phyloP scores from a whole-genome alignment of 2,888 invertebrate species.

The Embidobia sp. region DNA sequence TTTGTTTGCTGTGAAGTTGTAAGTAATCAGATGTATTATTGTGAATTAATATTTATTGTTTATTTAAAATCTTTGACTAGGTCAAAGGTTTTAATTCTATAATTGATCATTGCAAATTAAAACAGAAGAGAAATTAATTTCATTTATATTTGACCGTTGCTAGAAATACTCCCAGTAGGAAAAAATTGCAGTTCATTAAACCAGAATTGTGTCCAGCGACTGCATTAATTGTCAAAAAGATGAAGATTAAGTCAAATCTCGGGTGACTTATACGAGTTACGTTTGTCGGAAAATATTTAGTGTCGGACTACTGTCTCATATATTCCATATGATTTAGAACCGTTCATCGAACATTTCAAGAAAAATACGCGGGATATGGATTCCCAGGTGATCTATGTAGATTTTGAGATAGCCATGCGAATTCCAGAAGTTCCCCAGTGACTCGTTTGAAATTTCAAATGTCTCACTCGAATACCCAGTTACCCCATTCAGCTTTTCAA shows the following conservation, averaged over 20 bases:
- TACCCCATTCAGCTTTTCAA: slow-evolving; percentile 40
- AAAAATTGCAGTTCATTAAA: no score
- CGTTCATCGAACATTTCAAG: slow-evolving; percentile 46
- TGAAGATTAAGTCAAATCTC: slow-evolving; percentile 45
- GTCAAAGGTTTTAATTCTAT: no score
- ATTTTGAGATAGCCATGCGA: slow-evolving; percentile 48
- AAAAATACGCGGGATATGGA: slow-evolving; percentile 46
- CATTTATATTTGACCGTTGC: no score
- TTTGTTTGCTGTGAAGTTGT: no score
- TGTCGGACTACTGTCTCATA: slow-evolving; percentile 26
- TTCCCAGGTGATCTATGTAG: slow-evolving; percentile 53
- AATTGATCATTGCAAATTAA: no score
- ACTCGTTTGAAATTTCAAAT: slow-evolving; percentile 55
- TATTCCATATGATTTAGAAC: slow-evolving; percentile 54
- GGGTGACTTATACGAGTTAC: slow-evolving; percentile 29
- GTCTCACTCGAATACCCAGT: slow-evolving; percentile 27
- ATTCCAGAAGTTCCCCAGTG: slow-evolving; percentile 39
- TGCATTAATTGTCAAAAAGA: slow-evolving; percentile 32
- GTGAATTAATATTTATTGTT: no score
- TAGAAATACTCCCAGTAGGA: no score
- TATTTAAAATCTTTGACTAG: no score
- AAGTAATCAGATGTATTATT: no score
- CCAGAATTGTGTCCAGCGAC: not conserved
- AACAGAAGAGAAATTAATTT: no score
- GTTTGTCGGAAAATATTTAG: slow-evolving; percentile 40